A percentile compares a stretch with the other conserved stretches of the same genome.
These are phyloP conservation scores for Nycticebus coucang DNA, from an alignment of 2,113 vertebrate species.

Conservation along the genomic window DNA sequence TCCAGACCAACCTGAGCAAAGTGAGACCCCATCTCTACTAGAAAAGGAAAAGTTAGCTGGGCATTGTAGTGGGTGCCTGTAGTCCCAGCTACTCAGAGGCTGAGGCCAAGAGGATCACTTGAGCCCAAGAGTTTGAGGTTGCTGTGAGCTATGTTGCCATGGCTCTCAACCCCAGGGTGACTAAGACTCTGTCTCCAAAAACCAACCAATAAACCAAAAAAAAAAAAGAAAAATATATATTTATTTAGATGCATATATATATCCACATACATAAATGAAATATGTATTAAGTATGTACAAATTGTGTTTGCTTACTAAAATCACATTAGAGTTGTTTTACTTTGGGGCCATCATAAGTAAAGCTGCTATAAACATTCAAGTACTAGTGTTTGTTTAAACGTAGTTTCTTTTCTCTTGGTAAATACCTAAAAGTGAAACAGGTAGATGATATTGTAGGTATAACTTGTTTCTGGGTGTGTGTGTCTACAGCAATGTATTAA, in stretches of 20 bases:
- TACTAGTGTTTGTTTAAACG: not conserved
- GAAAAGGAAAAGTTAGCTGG: no score
- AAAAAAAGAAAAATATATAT: not conserved
- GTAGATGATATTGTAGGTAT: not conserved
- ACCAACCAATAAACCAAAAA: not conserved
- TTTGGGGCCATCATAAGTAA: not conserved
- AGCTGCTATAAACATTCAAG: not conserved
- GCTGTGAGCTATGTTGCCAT: no score
- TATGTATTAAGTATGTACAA: not conserved
- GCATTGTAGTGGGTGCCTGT: no score
- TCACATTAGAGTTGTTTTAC: not conserved
- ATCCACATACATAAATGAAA: not conserved
- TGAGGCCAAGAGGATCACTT: no score
- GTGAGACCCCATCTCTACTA: no score
- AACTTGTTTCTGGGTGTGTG: no score
- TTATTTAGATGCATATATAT: not conserved
- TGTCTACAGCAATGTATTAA: not conserved
- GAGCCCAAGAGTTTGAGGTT: no score
- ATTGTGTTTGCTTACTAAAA: not conserved
- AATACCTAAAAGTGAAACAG: not conserved
- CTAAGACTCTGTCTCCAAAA: no score
- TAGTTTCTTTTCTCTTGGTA: not conserved
- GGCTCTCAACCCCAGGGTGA: no score
- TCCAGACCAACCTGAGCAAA: no score
- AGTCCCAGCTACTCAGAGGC: no score